Evolutionary conservation across 2,113 vertebrate species (phyloP), one percentile per base, ranked within the genome.

Genomic region (Hucho hucho): DNA sequence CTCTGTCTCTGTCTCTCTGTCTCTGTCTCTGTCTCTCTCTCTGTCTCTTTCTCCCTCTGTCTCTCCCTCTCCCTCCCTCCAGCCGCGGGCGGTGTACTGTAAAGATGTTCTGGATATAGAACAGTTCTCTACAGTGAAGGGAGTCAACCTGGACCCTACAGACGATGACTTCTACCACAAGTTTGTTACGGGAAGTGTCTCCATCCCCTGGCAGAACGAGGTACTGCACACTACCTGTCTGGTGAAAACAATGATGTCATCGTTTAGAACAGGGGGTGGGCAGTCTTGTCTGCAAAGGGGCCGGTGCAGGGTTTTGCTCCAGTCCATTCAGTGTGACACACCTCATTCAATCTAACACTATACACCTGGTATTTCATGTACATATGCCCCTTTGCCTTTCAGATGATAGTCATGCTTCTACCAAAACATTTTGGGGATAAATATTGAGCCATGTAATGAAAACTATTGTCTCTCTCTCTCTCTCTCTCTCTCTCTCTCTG

Each of bases 161-260:
- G 96, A 97, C 4, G 89, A 93, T 2, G 89, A 92, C 81, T 97
- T 97, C 91, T 97, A 97, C 75, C 92, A 93, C 77, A 94, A 95
- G 83, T 97, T 98, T 90, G 95, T 94, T 71, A 97, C 95, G 0
- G 96, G 96, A 74, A 94, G 94, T 88, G 96, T 97, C 92, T 93
- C 95, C 92, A 97, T 97, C 90, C 96, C 96, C 82, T 97, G 96
- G 96, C 96, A 98, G 92, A 96, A 95, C 0, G 96, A 97, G 96
- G 96, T 98, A 96, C 37, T 43, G 37, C 37, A 43, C 37, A 6
- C 6, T 6, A 9, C 32, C 6, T 37, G 32, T 43, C 37, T 43
- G 7, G 37, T 43, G 37, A 9, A 43, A 43, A 37, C 32, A 37
- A 43, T 43, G 37, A 43, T 43, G 37, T 43, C 37, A 43, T 43